Base-by-base conservation (phyloP, 2,797 vertebrate genomes). In the Coreius guichenoti region DNA sequence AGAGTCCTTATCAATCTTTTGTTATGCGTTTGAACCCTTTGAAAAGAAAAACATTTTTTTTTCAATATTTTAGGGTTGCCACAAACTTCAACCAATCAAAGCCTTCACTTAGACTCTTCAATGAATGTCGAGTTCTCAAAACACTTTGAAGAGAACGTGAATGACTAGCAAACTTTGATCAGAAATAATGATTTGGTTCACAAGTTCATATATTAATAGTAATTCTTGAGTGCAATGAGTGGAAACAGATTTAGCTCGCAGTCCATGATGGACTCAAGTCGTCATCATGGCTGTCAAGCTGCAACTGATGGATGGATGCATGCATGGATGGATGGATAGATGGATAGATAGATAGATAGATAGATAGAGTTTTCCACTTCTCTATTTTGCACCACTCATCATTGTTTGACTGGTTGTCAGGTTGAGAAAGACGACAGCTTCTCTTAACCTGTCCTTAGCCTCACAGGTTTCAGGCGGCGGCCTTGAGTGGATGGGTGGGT, bases 381-480 rank as follows among this genome's bases (percentile, higher is more conserved):
- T 56, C 49, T 56, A 56, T 68, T 76, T 76, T 29, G 72, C 43
- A 75, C 43, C 45, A 36, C 21, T 51, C 31, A 83, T 76, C 45
- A 23, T 8, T 8, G 9, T 61, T 36, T 58, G 45, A 29, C 29
- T 36, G 68, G 47, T 61, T 79, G 36, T 73, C n/a, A n/a, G 21
- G 86, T 78, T 11, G 17, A 84, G 65, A 36, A 79, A 87, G 85
- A 90, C 85, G 87, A 92, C 92, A 92, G 84, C 88, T 89, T 90
- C 87, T 92, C 91, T 26, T 90, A 88, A 91, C 91, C 88, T 86
- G 47, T 89, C 86, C 70, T 87, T 85, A 80, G 43, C 84, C 77
- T 73, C 4, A 6, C 51, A 36, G 36, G 68, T 80, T 80, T 80
- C 82, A 47, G 51, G 63, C 8, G 21, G n/a, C 19, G 23, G n/a